Percentiles rank a stretch among this genome's conserved stretches.
Evolutionary conservation across 2,113 vertebrate species (phyloP).

Genomic region (Indicator maculatus): DNA sequence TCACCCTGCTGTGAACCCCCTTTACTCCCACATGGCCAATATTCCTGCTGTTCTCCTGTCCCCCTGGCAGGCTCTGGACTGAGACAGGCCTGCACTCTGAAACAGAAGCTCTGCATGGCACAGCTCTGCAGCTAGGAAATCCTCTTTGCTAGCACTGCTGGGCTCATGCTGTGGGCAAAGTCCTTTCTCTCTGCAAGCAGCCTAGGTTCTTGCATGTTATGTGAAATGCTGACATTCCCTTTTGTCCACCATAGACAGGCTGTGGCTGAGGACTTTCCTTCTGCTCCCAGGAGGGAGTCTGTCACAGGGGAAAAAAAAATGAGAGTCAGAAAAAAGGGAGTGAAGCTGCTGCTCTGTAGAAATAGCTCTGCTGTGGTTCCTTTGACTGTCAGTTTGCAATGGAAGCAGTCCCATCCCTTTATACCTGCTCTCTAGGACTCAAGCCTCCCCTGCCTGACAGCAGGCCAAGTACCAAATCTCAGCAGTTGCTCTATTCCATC

Average conservation of each 20-base stretch:
- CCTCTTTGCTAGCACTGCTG: background rate
- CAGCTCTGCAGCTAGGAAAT: background rate
- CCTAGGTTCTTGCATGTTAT: accelerated
- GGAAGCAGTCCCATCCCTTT: background rate
- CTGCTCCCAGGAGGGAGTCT: background rate
- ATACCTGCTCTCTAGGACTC: background rate
- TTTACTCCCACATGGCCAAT: accelerated
- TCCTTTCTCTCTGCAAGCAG: background rate
- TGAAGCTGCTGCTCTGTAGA: accelerated
- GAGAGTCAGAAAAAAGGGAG: background rate
- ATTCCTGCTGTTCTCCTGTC: background rate
- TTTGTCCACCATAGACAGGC: background rate
- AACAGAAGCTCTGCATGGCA: accelerated
- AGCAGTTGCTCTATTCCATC: background rate
- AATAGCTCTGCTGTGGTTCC: too few species aligned
- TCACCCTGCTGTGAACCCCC: background rate
- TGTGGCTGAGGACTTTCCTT: background rate
- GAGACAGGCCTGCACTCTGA: accelerated
- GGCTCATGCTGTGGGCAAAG: accelerated
- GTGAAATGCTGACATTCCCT: background rate
- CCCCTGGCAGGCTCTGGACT: accelerated
- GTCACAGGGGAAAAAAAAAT: accelerated
- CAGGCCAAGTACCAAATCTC: background rate
- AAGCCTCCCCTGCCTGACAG: background rate
- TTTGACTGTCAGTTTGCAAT: too few species aligned